Conservation (phyloP, 1,140 invertebrate genomes). For the Palaemon carinicauda region DNA sequence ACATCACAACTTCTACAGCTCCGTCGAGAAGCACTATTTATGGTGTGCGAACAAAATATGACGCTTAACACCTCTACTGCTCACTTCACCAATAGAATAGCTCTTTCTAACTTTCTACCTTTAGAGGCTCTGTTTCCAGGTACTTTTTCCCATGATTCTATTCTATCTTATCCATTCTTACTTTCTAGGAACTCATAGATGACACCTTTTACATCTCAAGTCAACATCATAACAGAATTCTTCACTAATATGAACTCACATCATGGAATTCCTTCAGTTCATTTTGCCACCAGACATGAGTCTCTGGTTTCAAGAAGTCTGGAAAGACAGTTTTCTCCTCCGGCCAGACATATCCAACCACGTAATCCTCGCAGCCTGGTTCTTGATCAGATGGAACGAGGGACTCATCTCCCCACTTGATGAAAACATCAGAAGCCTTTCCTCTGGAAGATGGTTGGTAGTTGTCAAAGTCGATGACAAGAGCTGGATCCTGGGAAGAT, state of each 20-base stretch:
- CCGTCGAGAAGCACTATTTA: no score
- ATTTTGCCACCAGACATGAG: conserved; percentile 58
- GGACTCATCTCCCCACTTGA: conserved; percentile 48
- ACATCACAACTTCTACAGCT: no score
- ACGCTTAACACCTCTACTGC: no score
- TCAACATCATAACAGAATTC: no score
- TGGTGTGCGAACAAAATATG: no score
- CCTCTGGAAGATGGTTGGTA: conserved; percentile 42
- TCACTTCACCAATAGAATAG: no score
- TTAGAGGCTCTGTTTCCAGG: no score
- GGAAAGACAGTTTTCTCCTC: conserved; percentile 57
- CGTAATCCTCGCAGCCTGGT: conserved; percentile 35
- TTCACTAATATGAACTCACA: background rate
- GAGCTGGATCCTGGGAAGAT: conserved; percentile 51
- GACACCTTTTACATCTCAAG: no score
- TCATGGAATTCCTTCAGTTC: conserved; percentile 55
- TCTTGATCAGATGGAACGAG: conserved; percentile 56
- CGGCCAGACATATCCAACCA: conserved; percentile 57
- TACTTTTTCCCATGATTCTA: no score
- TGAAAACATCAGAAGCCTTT: conserved; percentile 49
- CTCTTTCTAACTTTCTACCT: no score
- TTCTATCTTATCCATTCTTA: no score
- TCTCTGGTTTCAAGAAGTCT: conserved; percentile 57
- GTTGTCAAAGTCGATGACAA: conserved; percentile 57
- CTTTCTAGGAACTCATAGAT: no score